A percentile compares a stretch with the other conserved stretches of the same genome.
Conservation (phyloP, 2,888 invertebrate genomes). For the Allacma fusca region DNA sequence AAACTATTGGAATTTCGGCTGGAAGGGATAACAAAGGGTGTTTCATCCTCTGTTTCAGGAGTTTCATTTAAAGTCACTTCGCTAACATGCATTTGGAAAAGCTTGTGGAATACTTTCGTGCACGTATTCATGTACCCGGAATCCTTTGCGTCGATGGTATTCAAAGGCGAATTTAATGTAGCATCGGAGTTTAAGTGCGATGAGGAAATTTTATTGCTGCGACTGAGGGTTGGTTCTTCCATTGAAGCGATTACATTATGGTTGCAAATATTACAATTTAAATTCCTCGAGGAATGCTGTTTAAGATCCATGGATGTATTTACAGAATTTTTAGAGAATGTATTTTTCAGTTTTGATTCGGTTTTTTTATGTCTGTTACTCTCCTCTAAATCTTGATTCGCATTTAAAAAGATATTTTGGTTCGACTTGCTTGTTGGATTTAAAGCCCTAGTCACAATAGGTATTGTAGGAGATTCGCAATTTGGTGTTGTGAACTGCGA, state of each 20-base stretch:
- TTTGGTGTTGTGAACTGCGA: too few relatives aligned
- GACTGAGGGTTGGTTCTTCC: too few relatives aligned
- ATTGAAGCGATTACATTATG: too few relatives aligned
- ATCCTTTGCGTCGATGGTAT: not conserved
- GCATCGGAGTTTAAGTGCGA: too few relatives aligned
- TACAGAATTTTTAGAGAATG: too few relatives aligned
- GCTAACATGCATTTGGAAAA: conserved; percentile 34
- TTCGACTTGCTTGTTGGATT: not conserved
- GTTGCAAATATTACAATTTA: too few relatives aligned
- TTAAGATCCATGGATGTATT: too few relatives aligned
- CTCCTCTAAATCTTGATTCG: not conserved
- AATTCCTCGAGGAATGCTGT: too few relatives aligned
- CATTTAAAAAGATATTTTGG: conserved; percentile 21
- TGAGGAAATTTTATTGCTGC: too few relatives aligned
- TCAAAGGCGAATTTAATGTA: too few relatives aligned
- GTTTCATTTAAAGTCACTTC: not conserved
- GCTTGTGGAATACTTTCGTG: conserved; percentile 25
- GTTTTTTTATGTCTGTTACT: not conserved
- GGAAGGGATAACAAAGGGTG: not conserved
- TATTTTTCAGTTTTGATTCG: not conserved
- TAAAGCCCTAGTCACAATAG: not conserved
- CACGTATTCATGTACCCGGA: not conserved
- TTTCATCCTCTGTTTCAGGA: not conserved
- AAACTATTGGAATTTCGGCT: not conserved
- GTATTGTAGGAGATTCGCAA: not conserved